Evolutionary conservation across 2,113 vertebrate genomes (phyloP), one percentile per base, ranked within the genome.

Genomic region (Xiphophorus hellerii): DNA sequence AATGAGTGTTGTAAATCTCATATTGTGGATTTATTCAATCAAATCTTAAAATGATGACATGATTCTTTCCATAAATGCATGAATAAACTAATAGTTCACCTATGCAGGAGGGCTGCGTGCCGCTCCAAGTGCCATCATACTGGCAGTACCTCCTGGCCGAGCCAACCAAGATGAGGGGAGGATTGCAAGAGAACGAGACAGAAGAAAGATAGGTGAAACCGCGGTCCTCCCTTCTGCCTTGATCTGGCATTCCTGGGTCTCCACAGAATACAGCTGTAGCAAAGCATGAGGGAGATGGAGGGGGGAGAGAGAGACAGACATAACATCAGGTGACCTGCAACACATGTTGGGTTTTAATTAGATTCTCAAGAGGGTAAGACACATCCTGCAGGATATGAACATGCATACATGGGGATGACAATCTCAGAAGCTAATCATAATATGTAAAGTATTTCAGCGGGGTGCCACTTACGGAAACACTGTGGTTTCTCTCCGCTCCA

Each of bases 401-500:
- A 69, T 25, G 42, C 25, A 83, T 76, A 48, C 4, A 11, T 13
- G 44, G 44, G 33, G 28, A 25, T 28, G 61, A 20, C 58, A 63
- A 42, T 35, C 58, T 58, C 61, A 77, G 27, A 74, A 11, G 30
- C 30, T 66, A 30, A 48, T 72, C 13, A 39, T 58, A 25, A 60
- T 28, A 51, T 35, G 69, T 72, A 39, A 84, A 65, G n/a, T 9
- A 27, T 76, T 58, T 48, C 51, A 81, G 74, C 8, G 14, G 60
- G 60, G n/a, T 33, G 54, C 63, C 37, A 85, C 98, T 97, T 95
- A 99, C 98, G 98, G 80, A 99, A 99, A 87, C 98, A 99, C 88
- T 99, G 98, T 0, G 98, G 98, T 62, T 96, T 93, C 63, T 99
- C 98, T 42, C 98, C 98, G 0, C 94, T 96, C 98, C 98, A 99